Percentiles rank a stretch among this genome's conserved stretches.
Evolutionary conservation across 2,888 invertebrate species (phyloP).

Genomic region (Laspeyria flexula): DNA sequence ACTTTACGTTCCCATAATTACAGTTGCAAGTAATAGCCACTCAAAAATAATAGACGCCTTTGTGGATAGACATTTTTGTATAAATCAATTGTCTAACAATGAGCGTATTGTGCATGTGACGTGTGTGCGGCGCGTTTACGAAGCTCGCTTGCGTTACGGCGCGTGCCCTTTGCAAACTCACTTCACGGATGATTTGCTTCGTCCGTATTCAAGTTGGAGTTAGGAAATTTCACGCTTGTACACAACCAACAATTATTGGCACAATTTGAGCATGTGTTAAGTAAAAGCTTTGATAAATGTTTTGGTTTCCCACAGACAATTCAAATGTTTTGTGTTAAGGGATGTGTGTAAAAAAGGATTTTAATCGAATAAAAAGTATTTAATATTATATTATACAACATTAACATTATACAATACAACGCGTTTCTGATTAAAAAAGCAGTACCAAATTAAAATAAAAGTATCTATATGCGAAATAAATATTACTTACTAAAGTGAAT

Average conservation of each 20-base stretch:
- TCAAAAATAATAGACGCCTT: constrained; percentile 25
- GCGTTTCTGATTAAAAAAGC: too few relatives aligned
- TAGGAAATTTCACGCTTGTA: constrained; percentile 40
- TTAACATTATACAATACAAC: too few relatives aligned
- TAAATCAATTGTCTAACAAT: constrained; percentile 36
- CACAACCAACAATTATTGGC: constrained; percentile 28
- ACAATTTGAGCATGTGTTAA: constrained; percentile 15
- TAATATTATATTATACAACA: too few relatives aligned
- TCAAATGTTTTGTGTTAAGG: not conserved
- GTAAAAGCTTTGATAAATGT: constrained; percentile 10
- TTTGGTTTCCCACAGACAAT: not conserved
- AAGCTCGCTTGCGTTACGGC: constrained; percentile 40
- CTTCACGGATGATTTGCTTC: constrained; percentile 57
- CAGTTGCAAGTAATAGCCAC: constrained; percentile 35
- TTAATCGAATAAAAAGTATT: too few relatives aligned
- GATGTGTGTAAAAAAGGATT: not conserved
- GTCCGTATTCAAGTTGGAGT: constrained; percentile 44
- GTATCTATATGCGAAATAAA: too few relatives aligned
- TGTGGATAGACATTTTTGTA: constrained; percentile 25
- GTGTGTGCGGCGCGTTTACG: constrained; percentile 46
- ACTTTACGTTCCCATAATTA: constrained; percentile 16
- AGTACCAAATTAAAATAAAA: too few relatives aligned
- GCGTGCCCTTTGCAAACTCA: constrained; percentile 52
- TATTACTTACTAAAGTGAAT: too few relatives aligned
- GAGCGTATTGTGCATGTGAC: constrained; percentile 47